These are phyloP conservation scores for Tigriopus californicus DNA, from an alignment of 2,888 invertebrate genomes.

Conservation along the genomic window DNA sequence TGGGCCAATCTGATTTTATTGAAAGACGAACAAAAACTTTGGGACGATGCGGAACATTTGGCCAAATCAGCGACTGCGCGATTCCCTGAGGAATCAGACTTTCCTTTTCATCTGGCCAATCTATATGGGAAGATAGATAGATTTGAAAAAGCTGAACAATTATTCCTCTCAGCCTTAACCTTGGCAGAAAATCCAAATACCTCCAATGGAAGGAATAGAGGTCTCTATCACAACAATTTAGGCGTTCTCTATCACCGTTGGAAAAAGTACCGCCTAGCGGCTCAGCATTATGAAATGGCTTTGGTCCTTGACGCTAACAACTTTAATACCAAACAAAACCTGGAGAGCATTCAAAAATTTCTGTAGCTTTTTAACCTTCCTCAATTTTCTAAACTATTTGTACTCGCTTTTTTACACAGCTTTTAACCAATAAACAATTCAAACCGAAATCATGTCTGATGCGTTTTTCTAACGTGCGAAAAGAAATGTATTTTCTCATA, in stretches of 20 bases:
- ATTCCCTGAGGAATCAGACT: conserved; percentile 50
- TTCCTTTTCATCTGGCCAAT: conserved; percentile 74
- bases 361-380: too few relatives aligned
- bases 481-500: too few relatives aligned
- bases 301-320: conserved; percentile 48
- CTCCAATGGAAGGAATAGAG: conserved; percentile 36
- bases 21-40: conserved; percentile 51
- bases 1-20: conserved; percentile 83
- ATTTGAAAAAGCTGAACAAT: conserved; percentile 56
- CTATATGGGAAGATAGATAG: conserved; percentile 60
- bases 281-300: conserved; percentile 52
- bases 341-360: conserved; percentile 33
- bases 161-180: conserved; percentile 55
- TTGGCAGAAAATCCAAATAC: conserved; percentile 23
- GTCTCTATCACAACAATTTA: conserved; percentile 72
- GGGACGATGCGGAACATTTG: conserved; percentile 46
- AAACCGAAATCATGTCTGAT: too few relatives aligned
- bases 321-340: conserved; percentile 47
- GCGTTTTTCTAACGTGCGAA: too few relatives aligned
- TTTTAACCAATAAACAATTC: too few relatives aligned
- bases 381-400: too few relatives aligned
- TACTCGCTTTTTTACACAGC: too few relatives aligned
- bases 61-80: conserved; percentile 48
- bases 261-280: conserved; percentile 54
- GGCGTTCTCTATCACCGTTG: conserved; percentile 83